phyloP scores from a whole-genome alignment of 2,888 invertebrate species.

The Pseudococcus longispinus region DNA sequence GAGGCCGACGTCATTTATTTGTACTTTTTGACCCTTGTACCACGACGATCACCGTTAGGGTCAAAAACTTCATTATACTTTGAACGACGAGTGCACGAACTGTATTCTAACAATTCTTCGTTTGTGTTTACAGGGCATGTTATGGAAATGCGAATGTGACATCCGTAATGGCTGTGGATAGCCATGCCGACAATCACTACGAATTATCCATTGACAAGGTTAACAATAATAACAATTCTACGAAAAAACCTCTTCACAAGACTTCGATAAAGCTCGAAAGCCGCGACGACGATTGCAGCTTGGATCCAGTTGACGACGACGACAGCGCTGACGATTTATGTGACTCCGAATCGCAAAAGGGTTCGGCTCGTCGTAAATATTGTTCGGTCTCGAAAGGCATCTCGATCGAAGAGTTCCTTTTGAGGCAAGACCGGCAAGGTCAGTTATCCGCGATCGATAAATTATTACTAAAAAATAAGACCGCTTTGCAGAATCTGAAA shows the following conservation, averaged over 20 bases:
- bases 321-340: background rate
- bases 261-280: background rate
- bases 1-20: background rate
- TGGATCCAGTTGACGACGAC: background rate
- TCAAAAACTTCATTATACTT: background rate
- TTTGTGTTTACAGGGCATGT: slow-evolving; percentile 47
- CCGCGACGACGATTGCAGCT: background rate
- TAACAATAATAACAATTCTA: slow-evolving; percentile 46
- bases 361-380: slow-evolving; percentile 47
- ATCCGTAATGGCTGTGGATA: slow-evolving; percentile 56
- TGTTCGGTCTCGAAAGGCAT: slow-evolving; percentile 34
- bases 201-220: slow-evolving; percentile 42
- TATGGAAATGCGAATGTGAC: slow-evolving; percentile 47
- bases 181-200: slow-evolving; percentile 50
- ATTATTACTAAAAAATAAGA: slow-evolving; percentile 48
- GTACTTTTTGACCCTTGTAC: background rate
- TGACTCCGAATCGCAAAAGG: background rate
- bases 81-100: background rate
- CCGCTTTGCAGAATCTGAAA: background rate
- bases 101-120: background rate
- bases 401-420: slow-evolving; percentile 30
- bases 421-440: background rate
- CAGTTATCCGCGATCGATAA: slow-evolving; percentile 42
- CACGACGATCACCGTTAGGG: no score
- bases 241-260: background rate